Conservation (phyloP, 2,797 vertebrate genomes). For the Aratinga solstitialis region DNA sequence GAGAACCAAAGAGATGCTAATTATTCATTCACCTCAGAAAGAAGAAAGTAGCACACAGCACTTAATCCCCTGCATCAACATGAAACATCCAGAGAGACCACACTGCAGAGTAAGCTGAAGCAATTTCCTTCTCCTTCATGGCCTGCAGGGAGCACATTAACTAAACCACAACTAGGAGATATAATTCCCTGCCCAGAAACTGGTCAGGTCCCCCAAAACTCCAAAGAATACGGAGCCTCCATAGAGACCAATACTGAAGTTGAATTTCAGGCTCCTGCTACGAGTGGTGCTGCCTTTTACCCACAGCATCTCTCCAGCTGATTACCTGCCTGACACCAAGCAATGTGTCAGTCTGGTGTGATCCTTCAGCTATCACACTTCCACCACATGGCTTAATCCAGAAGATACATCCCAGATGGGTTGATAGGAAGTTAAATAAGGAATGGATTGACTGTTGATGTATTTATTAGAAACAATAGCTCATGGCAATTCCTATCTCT, state of each 20-base stretch:
- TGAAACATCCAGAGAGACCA: background rate
- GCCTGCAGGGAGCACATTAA: background rate
- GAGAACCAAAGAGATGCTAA: background rate
- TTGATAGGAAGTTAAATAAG: background rate
- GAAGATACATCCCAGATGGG: background rate
- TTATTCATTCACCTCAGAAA: background rate
- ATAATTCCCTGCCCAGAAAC: background rate
- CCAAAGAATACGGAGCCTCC: background rate
- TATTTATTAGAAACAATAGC: background rate
- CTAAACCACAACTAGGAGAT: background rate
- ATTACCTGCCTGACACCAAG: background rate
- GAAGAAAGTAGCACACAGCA: background rate
- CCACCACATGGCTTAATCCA: background rate
- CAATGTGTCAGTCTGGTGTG: background rate
- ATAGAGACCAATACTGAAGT: accelerated
- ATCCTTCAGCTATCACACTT: background rate
- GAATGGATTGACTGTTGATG: background rate
- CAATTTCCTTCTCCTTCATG: background rate
- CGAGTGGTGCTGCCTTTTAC: background rate
- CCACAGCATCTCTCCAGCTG: background rate
- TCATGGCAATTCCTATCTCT: background rate
- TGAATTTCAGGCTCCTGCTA: background rate
- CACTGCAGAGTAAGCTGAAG: background rate
- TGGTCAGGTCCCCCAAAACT: background rate
- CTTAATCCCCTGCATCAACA: background rate